phyloP scores from a whole-genome alignment of 2,888 invertebrate species.

The Tetheella fluctuosa region DNA sequence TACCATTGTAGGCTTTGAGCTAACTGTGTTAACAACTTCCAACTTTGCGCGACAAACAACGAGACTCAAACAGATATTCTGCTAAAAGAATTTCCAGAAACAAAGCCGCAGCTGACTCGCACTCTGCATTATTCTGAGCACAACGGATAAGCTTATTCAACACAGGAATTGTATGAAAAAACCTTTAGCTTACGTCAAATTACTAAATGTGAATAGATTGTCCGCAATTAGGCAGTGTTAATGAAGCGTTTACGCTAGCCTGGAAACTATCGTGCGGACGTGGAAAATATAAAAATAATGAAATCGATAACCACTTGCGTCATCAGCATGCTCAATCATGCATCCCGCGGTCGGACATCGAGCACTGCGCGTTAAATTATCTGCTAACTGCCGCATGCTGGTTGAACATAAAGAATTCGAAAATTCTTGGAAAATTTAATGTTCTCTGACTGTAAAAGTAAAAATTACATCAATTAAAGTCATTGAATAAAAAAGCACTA shows the following conservation, averaged over 20 bases:
- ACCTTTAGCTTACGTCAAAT: constrained; percentile 18
- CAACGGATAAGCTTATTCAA: not conserved
- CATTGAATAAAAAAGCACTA: not conserved
- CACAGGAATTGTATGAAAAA: not conserved
- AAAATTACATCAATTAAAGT: not conserved
- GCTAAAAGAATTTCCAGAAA: constrained; percentile 25
- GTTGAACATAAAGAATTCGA: not conserved
- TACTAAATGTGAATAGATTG: constrained; percentile 19
- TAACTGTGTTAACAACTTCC: constrained; percentile 39
- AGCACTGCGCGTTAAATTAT: not conserved
- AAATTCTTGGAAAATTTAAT: not conserved
- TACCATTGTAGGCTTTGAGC: constrained; percentile 35
- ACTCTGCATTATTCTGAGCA: not conserved
- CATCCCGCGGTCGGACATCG: constrained; percentile 39
- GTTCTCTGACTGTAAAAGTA: not conserved
- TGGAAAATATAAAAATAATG: constrained; percentile 65
- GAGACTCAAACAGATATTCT: constrained; percentile 28
- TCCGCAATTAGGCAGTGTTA: constrained; percentile 34
- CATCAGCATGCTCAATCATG: constrained; percentile 69
- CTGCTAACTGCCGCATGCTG: constrained; percentile 1
- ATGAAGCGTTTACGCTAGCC: constrained; percentile 33
- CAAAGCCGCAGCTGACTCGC: constrained; percentile 16
- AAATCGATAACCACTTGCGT: constrained; percentile 77
- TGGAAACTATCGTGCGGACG: constrained; percentile 34
- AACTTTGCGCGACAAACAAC: constrained; percentile 34